Base-by-base conservation (phyloP, 2,113 vertebrate species). In the Hippocampus comes region DNA sequence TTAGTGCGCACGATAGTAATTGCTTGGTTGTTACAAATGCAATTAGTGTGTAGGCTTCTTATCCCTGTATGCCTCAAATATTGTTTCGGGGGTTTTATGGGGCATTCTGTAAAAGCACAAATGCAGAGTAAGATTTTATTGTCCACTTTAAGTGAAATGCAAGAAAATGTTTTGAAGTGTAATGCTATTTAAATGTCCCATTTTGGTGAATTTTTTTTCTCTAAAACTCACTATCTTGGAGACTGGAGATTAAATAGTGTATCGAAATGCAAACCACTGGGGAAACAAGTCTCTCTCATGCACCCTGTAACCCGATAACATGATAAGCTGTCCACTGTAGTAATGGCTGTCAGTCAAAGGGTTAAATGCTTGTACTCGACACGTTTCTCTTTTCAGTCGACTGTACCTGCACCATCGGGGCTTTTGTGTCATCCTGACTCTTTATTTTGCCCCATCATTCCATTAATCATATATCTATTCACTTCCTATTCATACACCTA, bases 11-110 rank as follows among this genome's bases (percentile, higher is more conserved):
- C 55, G 34, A 14, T 48, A 81, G 30, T 77, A 80, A 79, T 73
- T 43, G 78, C 69, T 72, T 57, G 27, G 67, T 74, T 42, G 57
- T 69, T 72, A 78, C 78, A 84, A 73, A 84, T 82, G 70, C 64
- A 78, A 84, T 84, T 80, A 77, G 63, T 75, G 56, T 27, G 43
- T 17, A 27, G 34, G 64, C 27, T 11, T 66, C 70, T 73, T 56
- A 75, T 59, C 61, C 68, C 43, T 67, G 57, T 46, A 59, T 71
- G 55, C 46, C 67, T 59, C 48, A 65, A 70, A 82, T 41, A 69
- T 60, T 51, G 27, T 3, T 41, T 9, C 4, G 3, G 30, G 34
- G 25, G 68, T 68, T 23, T 55, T 67, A 55, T 67, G 14, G 69
- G 14, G 51, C 18, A 14, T 1, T 63, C 21, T n/a, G 63, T 5